Conservation (phyloP, 2,797 vertebrate genomes). For the Philypnodon macrostomus region DNA sequence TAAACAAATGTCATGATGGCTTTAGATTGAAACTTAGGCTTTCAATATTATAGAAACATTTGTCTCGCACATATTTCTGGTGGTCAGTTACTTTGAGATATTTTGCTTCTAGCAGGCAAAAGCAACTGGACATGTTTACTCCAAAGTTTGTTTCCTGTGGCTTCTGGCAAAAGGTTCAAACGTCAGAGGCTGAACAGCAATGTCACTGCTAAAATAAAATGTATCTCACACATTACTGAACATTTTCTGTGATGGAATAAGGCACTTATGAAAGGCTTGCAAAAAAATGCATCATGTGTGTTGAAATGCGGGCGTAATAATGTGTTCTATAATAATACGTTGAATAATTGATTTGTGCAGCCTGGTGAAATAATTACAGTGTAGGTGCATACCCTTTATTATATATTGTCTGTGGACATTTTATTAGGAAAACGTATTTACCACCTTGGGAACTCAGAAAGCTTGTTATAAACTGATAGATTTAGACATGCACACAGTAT, state of each 20-base stretch:
- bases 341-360: not conserved
- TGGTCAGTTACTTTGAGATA: too few relatives aligned
- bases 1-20: constrained; percentile 31
- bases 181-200: not conserved
- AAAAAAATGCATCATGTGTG: not conserved
- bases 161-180: constrained; percentile 21
- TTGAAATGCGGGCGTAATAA: not conserved
- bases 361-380: too few relatives aligned
- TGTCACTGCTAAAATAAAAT: not conserved
- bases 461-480: too few relatives aligned
- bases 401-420: too few relatives aligned
- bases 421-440: too few relatives aligned
- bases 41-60: constrained; percentile 29
- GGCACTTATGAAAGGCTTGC: not conserved
- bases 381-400: too few relatives aligned
- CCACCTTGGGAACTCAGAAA: too few relatives aligned
- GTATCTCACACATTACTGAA: not conserved
- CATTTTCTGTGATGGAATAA: not conserved
- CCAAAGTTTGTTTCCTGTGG: constrained; percentile 37
- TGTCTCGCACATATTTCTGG: constrained; percentile 12
- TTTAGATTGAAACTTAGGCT: constrained; percentile 17
- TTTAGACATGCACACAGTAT: too few relatives aligned
- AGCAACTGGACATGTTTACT: constrained; percentile 37
- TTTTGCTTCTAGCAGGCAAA: constrained; percentile 8
- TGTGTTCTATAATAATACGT: not conserved